These are phyloP conservation scores for Drosophila nikananu DNA, from an alignment of 1,140 invertebrate genomes.

Conservation along the genomic window DNA sequence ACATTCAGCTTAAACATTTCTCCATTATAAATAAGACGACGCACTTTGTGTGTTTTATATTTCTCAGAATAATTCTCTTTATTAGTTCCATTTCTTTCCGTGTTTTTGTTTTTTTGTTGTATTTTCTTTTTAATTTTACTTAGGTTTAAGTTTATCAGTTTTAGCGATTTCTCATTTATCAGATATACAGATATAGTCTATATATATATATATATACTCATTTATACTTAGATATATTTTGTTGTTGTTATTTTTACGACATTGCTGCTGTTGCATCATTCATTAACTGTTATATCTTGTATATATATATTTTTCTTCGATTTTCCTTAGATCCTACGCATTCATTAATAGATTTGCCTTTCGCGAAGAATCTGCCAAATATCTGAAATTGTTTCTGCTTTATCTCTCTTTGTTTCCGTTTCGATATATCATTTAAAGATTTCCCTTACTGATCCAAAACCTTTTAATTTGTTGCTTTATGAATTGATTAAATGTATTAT, in stretches of 20 bases:
- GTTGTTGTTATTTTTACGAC: slow-evolving; percentile 63
- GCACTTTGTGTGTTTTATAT: slow-evolving; percentile 32
- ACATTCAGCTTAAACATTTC: not conserved
- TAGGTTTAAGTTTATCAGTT: slow-evolving; percentile 75
- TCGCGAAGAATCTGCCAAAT: slow-evolving; percentile 49
- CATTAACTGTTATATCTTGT: slow-evolving; percentile 46
- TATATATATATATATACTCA: slow-evolving; percentile 67
- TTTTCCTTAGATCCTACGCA: slow-evolving; percentile 68
- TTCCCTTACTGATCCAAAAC: slow-evolving; percentile 30
- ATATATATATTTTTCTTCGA: slow-evolving; percentile 57
- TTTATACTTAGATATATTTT: slow-evolving; percentile 64
- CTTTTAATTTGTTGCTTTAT: slow-evolving; percentile 12
- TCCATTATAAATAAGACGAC: not conserved
- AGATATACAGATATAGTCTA: slow-evolving; percentile 66
- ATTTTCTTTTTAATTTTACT: slow-evolving; percentile 67
- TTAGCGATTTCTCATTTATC: slow-evolving; percentile 77
- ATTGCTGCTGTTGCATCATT: slow-evolving; percentile 58
- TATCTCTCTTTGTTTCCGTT: slow-evolving; percentile 13
- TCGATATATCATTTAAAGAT: slow-evolving; percentile 23
- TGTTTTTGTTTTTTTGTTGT: slow-evolving; percentile 57
- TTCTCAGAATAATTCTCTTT: slow-evolving; percentile 83
- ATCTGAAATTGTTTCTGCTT: slow-evolving; percentile 40
- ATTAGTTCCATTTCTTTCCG: slow-evolving; percentile 75
- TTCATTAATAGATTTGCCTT: slow-evolving; percentile 46
- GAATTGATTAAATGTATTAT: slow-evolving; percentile 30